Percentiles rank a stretch among this genome's conserved stretches.
Evolutionary conservation across 2,888 invertebrate genomes (phyloP).

Genomic region (Alsophila aescularia): DNA sequence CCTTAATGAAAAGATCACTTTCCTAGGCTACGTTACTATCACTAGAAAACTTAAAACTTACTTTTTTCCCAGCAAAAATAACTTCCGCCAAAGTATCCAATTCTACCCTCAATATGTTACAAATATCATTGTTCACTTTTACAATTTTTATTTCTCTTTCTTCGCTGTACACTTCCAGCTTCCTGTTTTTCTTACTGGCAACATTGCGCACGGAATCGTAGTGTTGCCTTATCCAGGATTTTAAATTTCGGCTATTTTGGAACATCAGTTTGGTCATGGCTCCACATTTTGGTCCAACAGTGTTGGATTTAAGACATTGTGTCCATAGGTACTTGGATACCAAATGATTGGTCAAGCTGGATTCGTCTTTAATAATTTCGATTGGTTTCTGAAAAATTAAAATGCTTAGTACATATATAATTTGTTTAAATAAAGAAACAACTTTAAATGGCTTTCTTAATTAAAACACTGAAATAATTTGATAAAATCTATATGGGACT

Average conservation of each 20-base stretch:
- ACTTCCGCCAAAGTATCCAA: slow-evolving; percentile 71
- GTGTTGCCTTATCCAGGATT: slow-evolving; percentile 68
- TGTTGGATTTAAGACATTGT: slow-evolving; percentile 68
- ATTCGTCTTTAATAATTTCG: slow-evolving; percentile 51
- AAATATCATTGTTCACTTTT: slow-evolving; percentile 60
- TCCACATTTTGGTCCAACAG: slow-evolving; percentile 68
- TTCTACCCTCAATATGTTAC: slow-evolving; percentile 62
- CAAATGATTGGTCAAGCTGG: slow-evolving; percentile 53
- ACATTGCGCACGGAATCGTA: slow-evolving; percentile 52
- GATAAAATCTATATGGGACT: too few relatives aligned
- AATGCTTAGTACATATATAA: too few relatives aligned
- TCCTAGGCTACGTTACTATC: background rate
- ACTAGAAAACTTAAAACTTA: slow-evolving; percentile 37
- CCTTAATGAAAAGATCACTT: background rate
- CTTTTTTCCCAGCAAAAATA: slow-evolving; percentile 75
- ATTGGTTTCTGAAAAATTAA: slow-evolving; percentile 68
- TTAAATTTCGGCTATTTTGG: slow-evolving; percentile 59
- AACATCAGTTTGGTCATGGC: slow-evolving; percentile 66
- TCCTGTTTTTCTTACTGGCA: slow-evolving; percentile 46
- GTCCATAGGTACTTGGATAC: slow-evolving; percentile 65
- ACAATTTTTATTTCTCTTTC: slow-evolving; percentile 40
- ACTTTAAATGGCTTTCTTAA: too few relatives aligned
- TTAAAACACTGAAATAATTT: too few relatives aligned
- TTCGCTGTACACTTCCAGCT: slow-evolving; percentile 40
- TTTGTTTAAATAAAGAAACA: background rate